Conservation (phyloP, 2,888 invertebrate genomes). For the Cephus sareptanus region DNA sequence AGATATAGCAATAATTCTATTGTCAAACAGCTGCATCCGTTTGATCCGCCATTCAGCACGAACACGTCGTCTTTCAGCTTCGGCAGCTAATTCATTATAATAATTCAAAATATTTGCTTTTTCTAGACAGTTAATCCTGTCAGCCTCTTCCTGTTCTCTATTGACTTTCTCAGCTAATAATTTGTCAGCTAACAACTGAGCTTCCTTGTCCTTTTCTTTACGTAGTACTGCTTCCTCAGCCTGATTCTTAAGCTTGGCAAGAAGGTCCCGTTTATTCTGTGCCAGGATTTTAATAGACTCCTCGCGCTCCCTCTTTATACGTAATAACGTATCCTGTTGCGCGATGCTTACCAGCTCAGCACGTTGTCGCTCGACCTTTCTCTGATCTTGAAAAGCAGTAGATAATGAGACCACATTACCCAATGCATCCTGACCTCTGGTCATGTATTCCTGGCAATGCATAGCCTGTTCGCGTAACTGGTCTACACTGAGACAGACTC, state of each 20-base stretch:
- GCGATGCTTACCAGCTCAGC: constrained; percentile 49
- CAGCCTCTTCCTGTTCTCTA: constrained; percentile 45
- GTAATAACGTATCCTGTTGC: constrained; percentile 47
- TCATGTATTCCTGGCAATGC: constrained; percentile 68
- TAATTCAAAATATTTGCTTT: constrained; percentile 70
- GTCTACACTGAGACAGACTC: constrained; percentile 69
- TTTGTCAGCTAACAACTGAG: constrained; percentile 50
- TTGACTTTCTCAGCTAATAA: constrained; percentile 35
- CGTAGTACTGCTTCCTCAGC: constrained; percentile 46
- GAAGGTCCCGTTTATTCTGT: constrained; percentile 47
- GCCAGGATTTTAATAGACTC: constrained; percentile 37
- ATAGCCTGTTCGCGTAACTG: constrained; percentile 68
- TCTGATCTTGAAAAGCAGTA: constrained; percentile 51
- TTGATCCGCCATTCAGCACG: constrained; percentile 72
- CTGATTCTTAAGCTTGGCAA: constrained; percentile 52
- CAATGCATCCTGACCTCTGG: constrained; percentile 64
- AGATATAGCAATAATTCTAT: constrained; percentile 43
- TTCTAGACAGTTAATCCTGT: constrained; percentile 32
- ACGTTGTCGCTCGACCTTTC: constrained; percentile 43
- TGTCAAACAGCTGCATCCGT: constrained; percentile 55
- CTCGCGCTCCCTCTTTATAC: constrained; percentile 49
- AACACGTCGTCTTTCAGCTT: constrained; percentile 70
- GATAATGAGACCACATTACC: constrained; percentile 46
- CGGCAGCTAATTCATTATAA: constrained; percentile 73
- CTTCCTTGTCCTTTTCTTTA: constrained; percentile 45